Percentiles rank a stretch among this genome's conserved stretches.
Conservation (phyloP, 2,888 invertebrate species). For the Leptogaster cylindrica region DNA sequence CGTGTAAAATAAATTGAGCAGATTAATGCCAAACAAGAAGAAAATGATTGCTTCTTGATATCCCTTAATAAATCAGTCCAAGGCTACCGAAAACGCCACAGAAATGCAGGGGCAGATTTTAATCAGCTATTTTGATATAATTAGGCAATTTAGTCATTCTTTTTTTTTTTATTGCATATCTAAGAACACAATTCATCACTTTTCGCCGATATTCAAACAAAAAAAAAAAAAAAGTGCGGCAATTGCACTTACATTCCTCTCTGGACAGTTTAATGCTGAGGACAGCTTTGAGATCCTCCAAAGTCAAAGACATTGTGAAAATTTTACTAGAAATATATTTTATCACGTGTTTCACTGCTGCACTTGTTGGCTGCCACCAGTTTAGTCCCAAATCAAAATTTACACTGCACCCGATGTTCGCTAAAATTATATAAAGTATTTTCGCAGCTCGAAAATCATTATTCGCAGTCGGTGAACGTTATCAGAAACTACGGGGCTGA, state of each 20-base stretch:
- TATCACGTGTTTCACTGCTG: conserved; percentile 15
- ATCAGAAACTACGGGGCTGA: conserved; percentile 14
- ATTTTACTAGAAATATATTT: conserved; percentile 16
- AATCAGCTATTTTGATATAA: too few relatives aligned
- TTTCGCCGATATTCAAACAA: not conserved
- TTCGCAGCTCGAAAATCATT: conserved; percentile 2
- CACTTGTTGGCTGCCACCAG: conserved; percentile 7
- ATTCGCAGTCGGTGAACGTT: not conserved
- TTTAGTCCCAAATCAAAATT: not conserved
- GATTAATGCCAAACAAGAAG: too few relatives aligned
- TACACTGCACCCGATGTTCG: not conserved
- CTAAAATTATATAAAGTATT: too few relatives aligned
- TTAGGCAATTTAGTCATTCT: too few relatives aligned
- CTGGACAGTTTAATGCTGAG: conserved; percentile 45
- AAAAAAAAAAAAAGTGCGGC: not conserved
- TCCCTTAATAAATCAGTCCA: too few relatives aligned
- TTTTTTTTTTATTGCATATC: too few relatives aligned
- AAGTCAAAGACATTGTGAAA: conserved; percentile 39
- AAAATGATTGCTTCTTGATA: too few relatives aligned
- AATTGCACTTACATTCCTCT: conserved; percentile 48
- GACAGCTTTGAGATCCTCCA: conserved; percentile 46
- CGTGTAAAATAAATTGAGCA: too few relatives aligned
- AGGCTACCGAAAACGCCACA: too few relatives aligned
- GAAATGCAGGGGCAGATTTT: too few relatives aligned
- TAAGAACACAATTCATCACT: too few relatives aligned